Evolutionary conservation across 2,113 vertebrate genomes (phyloP).

Genomic region (Seriola quinqueradiata): DNA sequence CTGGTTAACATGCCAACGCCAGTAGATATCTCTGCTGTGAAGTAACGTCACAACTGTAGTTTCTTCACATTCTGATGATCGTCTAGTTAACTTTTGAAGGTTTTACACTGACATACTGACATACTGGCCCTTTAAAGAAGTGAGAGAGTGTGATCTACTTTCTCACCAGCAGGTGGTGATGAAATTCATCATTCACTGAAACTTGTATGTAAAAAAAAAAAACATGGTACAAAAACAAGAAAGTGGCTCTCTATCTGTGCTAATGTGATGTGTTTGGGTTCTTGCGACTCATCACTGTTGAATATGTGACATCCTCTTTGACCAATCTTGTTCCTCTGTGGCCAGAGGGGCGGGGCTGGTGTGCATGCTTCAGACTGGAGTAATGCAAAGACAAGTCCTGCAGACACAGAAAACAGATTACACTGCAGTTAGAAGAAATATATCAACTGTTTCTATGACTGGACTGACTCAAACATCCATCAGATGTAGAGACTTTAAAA

Average conservation of each 20-base stretch:
- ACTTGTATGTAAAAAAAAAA: too few relatives aligned
- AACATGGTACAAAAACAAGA: background rate
- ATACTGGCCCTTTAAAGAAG: too few relatives aligned
- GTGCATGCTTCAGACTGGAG: conserved; percentile 60
- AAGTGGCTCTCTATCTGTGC: background rate
- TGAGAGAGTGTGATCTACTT: background rate
- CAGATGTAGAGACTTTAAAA: too few relatives aligned
- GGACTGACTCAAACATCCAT: too few relatives aligned
- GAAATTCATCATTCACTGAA: too few relatives aligned
- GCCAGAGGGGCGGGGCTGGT: conserved; percentile 33
- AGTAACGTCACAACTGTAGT: too few relatives aligned
- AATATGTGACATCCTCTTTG: conserved; percentile 58
- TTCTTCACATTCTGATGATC: too few relatives aligned
- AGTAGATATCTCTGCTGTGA: too few relatives aligned
- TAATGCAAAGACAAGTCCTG: conserved; percentile 68
- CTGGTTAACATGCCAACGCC: too few relatives aligned
- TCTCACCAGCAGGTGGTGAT: background rate
- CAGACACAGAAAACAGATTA: conserved; percentile 8
- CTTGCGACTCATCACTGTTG: conserved; percentile 5
- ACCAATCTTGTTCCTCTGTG: background rate
- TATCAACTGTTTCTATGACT: too few relatives aligned
- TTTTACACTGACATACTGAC: too few relatives aligned
- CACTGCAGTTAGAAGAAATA: background rate
- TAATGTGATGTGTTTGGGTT: background rate
- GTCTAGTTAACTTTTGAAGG: too few relatives aligned